Conservation (phyloP, 2,113 vertebrate genomes). For the Oceanodroma tethys region DNA sequence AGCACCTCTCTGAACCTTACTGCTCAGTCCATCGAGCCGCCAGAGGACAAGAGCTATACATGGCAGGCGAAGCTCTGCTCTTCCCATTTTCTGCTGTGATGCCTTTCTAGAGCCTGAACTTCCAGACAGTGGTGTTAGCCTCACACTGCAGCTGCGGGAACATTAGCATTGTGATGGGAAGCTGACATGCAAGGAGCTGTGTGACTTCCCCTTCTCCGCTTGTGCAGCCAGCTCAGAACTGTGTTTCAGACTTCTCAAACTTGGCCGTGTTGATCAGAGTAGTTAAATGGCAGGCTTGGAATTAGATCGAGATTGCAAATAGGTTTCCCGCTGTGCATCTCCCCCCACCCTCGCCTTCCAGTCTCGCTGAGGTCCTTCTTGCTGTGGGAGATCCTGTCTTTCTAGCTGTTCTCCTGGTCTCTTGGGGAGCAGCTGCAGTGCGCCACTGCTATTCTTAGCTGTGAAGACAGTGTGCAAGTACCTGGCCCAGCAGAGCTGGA, state of each 20-base stretch:
- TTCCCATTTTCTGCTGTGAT: not conserved
- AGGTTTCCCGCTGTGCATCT: not conserved
- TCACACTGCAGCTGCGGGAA: not conserved
- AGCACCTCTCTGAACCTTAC: not conserved
- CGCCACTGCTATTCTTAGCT: slow-evolving; percentile 65
- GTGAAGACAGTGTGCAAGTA: slow-evolving; percentile 28
- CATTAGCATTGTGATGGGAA: not conserved
- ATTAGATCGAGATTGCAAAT: not conserved
- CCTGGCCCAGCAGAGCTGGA: slow-evolving; percentile 53
- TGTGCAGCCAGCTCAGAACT: not conserved
- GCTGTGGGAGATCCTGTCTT: slow-evolving; percentile 35
- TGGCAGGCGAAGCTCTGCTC: not conserved
- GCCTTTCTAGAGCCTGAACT: not conserved
- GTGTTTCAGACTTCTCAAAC: not conserved
- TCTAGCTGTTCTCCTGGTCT: slow-evolving; percentile 22
- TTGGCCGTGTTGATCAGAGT: not conserved
- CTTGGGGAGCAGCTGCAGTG: slow-evolving; percentile 65
- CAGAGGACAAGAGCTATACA: not conserved
- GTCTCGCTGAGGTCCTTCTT: not conserved
- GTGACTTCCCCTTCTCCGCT: not conserved
- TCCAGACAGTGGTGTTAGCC: not conserved
- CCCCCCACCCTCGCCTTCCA: not conserved
- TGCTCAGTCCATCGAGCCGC: not conserved
- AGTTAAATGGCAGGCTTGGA: slow-evolving; percentile 6
- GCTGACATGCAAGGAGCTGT: not conserved